Base-by-base conservation (phyloP, 2,888 invertebrate genomes). In the Synergus japonicus region DNA sequence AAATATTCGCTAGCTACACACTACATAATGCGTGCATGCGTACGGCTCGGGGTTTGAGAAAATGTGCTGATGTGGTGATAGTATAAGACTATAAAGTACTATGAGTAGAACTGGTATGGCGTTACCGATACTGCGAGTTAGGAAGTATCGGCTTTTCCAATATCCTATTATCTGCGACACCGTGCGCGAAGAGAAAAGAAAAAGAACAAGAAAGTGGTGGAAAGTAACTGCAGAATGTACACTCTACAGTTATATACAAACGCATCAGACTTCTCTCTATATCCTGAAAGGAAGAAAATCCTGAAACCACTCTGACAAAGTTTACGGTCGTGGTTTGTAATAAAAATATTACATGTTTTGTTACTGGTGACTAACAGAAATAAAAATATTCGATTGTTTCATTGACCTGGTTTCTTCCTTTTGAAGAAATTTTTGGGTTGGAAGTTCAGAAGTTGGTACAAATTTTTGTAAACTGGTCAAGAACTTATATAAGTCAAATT, bases 81-180 rank as follows among this genome's bases (percentile, higher is more conserved):
- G 13, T 29, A 69, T 46, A 69, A 41, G 29, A 46, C 46, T 29
- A 46, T 22, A 46, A 29, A 41, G 15, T 3, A 22, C 18, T 60
- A 60, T 4, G 18, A 69, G 46, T 22, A 46, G 15, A 46, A 49
- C 29, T 46, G 46, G 69, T 69, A 13, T 22, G 46, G 8, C 9
- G 46, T 46, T 29, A 49, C 69, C 46, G 46, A 69, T 69, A 69
- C 29, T 49, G n/a, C n/a, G 54, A 54, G 46, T 69, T 46, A 29
- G 46, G 46, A 69, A 69, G 46, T 46, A 69, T 49, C 69, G 13
- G 49, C 9, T 46, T 46, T 46, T 69, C 69, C 46, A 49, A 69
- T 69, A 69, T 69, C 46, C 69, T 69, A 69, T 69, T 69, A 69
- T 46, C 69, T 69, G 18, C 46, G 69, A 69, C 46, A 69, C 22